phyloP scores from a whole-genome alignment of 2,888 invertebrate genomes.

The Dolichomitus sp. region DNA sequence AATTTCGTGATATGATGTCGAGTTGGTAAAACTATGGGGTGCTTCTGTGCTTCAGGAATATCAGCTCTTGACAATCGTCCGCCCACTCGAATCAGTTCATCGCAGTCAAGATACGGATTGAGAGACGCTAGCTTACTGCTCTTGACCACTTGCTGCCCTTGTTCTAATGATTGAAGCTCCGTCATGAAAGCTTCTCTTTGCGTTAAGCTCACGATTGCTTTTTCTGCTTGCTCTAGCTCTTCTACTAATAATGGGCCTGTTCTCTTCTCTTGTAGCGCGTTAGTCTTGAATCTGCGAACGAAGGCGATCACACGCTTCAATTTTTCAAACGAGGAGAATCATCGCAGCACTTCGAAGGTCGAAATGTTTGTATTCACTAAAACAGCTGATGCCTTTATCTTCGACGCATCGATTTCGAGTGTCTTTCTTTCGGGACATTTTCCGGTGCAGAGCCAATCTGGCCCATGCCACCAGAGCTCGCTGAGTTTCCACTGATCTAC shows the following conservation, averaged over 20 bases:
- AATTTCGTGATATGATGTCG: constrained; percentile 42
- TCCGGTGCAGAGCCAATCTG: constrained; percentile 40
- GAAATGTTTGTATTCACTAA: background rate
- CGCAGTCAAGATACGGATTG: constrained; percentile 45
- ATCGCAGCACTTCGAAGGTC: constrained; percentile 9
- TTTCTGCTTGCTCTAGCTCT: constrained; percentile 45
- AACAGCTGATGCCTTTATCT: constrained; percentile 16
- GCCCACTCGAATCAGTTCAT: constrained; percentile 35
- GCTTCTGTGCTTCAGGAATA: constrained; percentile 22
- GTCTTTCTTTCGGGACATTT: constrained; percentile 21
- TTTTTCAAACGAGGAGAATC: constrained; percentile 45
- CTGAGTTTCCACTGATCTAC: constrained; percentile 14
- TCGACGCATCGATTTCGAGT: constrained; percentile 15
- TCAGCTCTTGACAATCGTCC: constrained; percentile 45
- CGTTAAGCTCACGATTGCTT: constrained; percentile 20
- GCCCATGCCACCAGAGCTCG: constrained; percentile 45
- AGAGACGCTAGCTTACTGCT: constrained; percentile 36
- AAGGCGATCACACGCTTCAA: constrained; percentile 45
- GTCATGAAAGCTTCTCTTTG: constrained; percentile 35
- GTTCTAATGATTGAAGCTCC: constrained; percentile 26
- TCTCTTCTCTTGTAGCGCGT: background rate
- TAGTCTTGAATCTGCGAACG: constrained; percentile 1
- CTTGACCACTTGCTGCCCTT: background rate
- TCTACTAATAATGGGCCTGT: constrained; percentile 16
- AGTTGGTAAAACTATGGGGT: constrained; percentile 40